Evolutionary conservation across 1,140 invertebrate species (phyloP).

Genomic region (Drosophila grimshawi): DNA sequence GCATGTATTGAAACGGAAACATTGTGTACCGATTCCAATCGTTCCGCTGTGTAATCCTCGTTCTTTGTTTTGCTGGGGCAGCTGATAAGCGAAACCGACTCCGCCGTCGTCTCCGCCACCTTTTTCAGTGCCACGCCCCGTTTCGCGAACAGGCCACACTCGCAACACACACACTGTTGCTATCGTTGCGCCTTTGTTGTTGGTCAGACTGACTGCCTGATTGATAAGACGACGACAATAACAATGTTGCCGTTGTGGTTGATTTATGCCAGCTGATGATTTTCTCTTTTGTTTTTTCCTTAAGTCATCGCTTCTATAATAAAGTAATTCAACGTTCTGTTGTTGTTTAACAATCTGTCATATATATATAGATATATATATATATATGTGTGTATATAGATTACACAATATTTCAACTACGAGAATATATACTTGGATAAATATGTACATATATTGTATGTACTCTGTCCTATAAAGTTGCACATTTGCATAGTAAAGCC

Average conservation of each 20-base stretch:
- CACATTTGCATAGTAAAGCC: constrained; percentile 1
- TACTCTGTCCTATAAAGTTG: not conserved
- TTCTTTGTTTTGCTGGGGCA: not conserved
- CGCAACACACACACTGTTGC: constrained; percentile 4
- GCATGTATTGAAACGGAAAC: not conserved
- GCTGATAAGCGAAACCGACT: constrained; percentile 40
- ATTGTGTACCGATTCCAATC: constrained; percentile 10
- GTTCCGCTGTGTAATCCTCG: constrained; percentile 9
- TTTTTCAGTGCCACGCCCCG: constrained; percentile 21
- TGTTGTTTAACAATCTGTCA: constrained; percentile 18
- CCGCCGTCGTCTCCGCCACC: too few relatives aligned
- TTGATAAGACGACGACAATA: constrained; percentile 52
- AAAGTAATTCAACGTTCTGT: constrained; percentile 21
- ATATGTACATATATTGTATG: too few relatives aligned
- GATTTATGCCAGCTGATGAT: constrained; percentile 62
- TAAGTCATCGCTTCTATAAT: constrained; percentile 36
- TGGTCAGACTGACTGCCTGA: constrained; percentile 14
- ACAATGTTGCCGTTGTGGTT: constrained; percentile 6
- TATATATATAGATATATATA: constrained; percentile 7
- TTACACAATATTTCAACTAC: too few relatives aligned
- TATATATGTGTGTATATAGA: not conserved
- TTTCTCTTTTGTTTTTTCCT: constrained; percentile 31
- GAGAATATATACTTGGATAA: too few relatives aligned
- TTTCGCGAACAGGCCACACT: constrained; percentile 6
- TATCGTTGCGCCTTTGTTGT: constrained; percentile 49